Evolutionary conservation across 2,888 invertebrate species (phyloP), one percentile per base, ranked within the genome.

Genomic region (Drosophila emarginata): DNA sequence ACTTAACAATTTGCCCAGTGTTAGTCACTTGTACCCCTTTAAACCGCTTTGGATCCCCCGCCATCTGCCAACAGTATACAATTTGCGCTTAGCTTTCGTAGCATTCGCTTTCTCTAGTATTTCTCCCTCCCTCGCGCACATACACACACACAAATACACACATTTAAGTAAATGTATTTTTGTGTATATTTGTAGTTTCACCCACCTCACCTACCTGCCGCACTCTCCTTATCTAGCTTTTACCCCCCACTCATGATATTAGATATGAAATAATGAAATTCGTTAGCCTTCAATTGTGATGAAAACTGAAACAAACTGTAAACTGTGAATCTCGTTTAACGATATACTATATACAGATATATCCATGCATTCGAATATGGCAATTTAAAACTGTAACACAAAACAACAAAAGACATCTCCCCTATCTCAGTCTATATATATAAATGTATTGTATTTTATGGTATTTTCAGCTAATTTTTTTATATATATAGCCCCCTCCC

Each of bases 281-380:
- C 15, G 15, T 18, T 54, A 32, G 54, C 54, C 54, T 54, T 54
- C 54, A 62, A 54, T 32, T 52, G 37, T 61, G 53, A 61, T 62
- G 56, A 26, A 18, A 56, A 53, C 23, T 21, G 37, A 50, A 61
- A 14, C 32, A 61, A 37, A 50, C 15, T 28, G 15, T n/a, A 52
- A 37, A 39, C 57, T 57, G 63, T 63, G 63, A 63, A 56, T 56
- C 63, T 63, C 50, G 50, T 56, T 45, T 11, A 63, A 63, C 54
- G 54, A 54, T 36, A 45, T 21, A 28, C 39, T 23, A 37, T 39
- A 61, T 51, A 32, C 18, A 45, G 18, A 45, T 45, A 45, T 23
- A 36, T 51, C 15, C 14, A 50, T 45, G 23, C 45, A 50, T 18
- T 15, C 18, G 60, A 15, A 45, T 45, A 45, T 45, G 45, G 45